These are phyloP conservation scores for Teleopsis dalmanni DNA, from an alignment of 1,140 invertebrate species.

Conservation along the genomic window DNA sequence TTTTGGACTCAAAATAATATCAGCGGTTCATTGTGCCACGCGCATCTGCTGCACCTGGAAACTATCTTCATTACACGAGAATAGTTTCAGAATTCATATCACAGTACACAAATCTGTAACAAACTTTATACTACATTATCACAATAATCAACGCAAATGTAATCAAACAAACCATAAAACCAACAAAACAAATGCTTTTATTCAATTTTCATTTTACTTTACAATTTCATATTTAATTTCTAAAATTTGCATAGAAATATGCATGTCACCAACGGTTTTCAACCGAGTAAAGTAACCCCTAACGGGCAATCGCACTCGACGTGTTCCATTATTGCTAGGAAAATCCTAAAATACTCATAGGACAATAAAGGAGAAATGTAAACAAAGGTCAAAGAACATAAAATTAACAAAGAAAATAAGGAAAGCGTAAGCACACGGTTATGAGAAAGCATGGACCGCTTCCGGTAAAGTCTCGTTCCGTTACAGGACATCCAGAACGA, in stretches of 20 bases:
- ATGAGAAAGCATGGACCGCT: neutral
- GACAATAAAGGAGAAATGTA: neutral
- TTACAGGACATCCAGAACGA: too few relatives aligned
- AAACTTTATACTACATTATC: too few relatives aligned
- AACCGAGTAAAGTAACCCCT: neutral
- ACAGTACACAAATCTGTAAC: too few relatives aligned
- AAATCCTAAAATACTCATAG: neutral
- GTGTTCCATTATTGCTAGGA: neutral
- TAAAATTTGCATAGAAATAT: slow-evolving; percentile 5
- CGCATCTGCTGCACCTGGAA: too few relatives aligned
- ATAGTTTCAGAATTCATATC: too few relatives aligned
- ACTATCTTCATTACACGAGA: too few relatives aligned
- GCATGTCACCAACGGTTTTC: slow-evolving; percentile 4
- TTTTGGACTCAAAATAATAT: too few relatives aligned
- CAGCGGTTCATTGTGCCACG: too few relatives aligned
- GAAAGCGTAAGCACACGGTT: neutral
- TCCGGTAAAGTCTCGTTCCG: neutral
- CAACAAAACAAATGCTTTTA: too few relatives aligned
- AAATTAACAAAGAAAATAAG: neutral
- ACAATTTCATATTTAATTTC: neutral
- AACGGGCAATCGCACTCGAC: neutral
- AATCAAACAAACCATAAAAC: too few relatives aligned
- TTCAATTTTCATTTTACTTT: too few relatives aligned
- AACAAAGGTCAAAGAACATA: slow-evolving; percentile 1
- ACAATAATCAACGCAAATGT: too few relatives aligned